These are phyloP conservation scores for Pipistrellus pipistrellus DNA, from an alignment of 2,797 vertebrate genomes.

Conservation along the genomic window DNA sequence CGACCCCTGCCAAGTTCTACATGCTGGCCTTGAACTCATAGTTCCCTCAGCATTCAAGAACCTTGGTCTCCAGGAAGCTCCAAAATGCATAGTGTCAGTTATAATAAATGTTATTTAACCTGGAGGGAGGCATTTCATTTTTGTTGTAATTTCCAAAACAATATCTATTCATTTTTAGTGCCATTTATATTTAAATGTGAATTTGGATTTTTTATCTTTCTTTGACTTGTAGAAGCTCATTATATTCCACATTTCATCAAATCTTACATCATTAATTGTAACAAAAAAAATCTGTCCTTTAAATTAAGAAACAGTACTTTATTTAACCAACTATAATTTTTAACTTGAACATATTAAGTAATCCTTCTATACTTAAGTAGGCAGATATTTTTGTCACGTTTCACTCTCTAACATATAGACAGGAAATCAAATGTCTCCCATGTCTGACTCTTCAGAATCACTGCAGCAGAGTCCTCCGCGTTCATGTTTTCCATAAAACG, in stretches of 20 bases:
- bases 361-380: not conserved
- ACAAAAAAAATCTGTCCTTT: not conserved
- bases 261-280: not conserved
- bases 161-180: not conserved
- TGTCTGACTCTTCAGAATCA: not conserved
- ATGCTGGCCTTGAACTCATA: not conserved
- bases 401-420: not conserved
- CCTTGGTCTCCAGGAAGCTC: not conserved
- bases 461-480: not conserved
- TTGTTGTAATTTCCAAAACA: not conserved
- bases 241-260: not conserved
- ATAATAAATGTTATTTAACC: not conserved
- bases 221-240: not conserved
- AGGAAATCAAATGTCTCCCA: not conserved
- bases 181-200: not conserved
- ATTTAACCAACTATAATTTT: not conserved
- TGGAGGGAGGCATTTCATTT: not conserved
- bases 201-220: not conserved
- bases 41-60: not conserved
- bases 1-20: not conserved
- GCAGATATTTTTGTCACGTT: conserved; percentile 6
- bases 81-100: not conserved
- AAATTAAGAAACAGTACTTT: not conserved
- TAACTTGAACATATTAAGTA: not conserved
- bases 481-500: not conserved